A percentile compares a stretch with the other conserved stretches of the same genome.
Conservation (phyloP, 1,140 invertebrate genomes). For the Danaus melanippus region DNA sequence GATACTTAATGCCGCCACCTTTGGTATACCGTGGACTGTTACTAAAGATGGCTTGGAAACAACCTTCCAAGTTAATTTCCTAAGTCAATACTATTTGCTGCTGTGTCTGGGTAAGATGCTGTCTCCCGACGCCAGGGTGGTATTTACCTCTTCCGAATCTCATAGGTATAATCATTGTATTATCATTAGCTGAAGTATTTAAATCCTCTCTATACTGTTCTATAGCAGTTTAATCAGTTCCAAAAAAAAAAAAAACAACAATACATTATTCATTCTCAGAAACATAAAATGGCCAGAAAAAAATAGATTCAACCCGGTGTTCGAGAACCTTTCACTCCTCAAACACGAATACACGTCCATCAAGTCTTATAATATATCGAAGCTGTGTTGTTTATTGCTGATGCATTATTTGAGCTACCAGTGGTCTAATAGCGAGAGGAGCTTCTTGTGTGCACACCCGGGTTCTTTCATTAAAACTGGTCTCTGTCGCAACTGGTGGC, state of each 20-base stretch:
- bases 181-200: no score
- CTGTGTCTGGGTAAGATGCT: conserved; percentile 82
- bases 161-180: conserved; percentile 78
- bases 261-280: conserved; percentile 62
- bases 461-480: conserved; percentile 91
- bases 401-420: conserved; percentile 76
- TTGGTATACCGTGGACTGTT: conserved; percentile 81
- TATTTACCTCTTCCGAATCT: conserved; percentile 92
- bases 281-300: conserved; percentile 74
- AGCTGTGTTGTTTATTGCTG: conserved; percentile 91
- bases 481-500: conserved; percentile 87
- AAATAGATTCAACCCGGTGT: conserved; percentile 52
- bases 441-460: conserved; percentile 88
- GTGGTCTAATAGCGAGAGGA: conserved; percentile 79
- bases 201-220: no score
- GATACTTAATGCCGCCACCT: conserved; percentile 93
- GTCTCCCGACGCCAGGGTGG: conserved; percentile 78
- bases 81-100: conserved; percentile 89
- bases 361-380: conserved; percentile 91
- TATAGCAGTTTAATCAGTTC: no score
- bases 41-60: conserved; percentile 91
- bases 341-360: conserved; percentile 81
- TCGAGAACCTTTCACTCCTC: conserved; percentile 73
- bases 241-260: no score
- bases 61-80: conserved; percentile 89